Evolutionary conservation across 64 coral and sea anemone genomes (phyloP), one percentile per base, ranked within the genome.

Genomic region (Montipora sp.): DNA sequence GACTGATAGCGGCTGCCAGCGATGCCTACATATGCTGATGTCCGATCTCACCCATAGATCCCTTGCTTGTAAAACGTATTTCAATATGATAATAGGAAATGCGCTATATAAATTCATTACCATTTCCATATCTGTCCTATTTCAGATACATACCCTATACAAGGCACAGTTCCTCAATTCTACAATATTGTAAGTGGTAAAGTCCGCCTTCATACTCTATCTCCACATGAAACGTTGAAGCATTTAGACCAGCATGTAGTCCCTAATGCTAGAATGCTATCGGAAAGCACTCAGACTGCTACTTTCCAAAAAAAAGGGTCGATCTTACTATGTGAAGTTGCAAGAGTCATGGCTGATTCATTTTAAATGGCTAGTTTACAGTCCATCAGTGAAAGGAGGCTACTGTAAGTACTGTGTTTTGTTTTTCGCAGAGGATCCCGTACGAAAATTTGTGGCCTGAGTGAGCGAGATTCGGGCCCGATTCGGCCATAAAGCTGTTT

Each of bases 321-420:
- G 70, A 73, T 73, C 70, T 73, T 73, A 73, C 70, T n/a, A 73
- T 73, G 70, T 73, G 70, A 73, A 73, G 70, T 73, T 73, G n/a
- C 21, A 24, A 73, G 70, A 73, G 70, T 73, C 70, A 73, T 43
- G 70, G 70, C 70, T 73, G n/a, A 22, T 73, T 73, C n/a, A 73
- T 73, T 73, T 73, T 22, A 73, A 73, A 73, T 73, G 70, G 70
- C 70, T 73, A 73, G 70, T 73, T 73, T 73, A 73, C 70, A 73
- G 70, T 73, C 70, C 70, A 73, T 73, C 70, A 73, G 70, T 21
- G 70, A 73, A 73, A 73, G 70, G 70, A 73, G 70, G 70, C 70
- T 73, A 73, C n/a, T 73, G 70, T 22, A 73, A 73, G 70, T 21
- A 73, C 70, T 73, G 70, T 73, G 70, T 73, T 73, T 73, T 73